Evolutionary conservation across 2,797 vertebrate genomes (phyloP).

Genomic region (Masticophis lateralis): DNA sequence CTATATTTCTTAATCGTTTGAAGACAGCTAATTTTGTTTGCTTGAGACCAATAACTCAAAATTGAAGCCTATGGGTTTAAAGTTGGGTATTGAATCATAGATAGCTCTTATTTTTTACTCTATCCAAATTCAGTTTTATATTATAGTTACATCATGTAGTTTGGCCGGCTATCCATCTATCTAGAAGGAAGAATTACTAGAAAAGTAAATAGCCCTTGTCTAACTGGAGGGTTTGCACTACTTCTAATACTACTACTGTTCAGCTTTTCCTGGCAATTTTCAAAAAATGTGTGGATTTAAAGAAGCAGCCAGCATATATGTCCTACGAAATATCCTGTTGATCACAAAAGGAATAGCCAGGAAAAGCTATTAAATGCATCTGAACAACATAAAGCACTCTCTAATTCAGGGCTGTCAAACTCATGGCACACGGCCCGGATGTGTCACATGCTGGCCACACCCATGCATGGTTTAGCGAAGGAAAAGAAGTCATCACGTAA

Average conservation of each 20-base stretch:
- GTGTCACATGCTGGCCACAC: too few relatives aligned
- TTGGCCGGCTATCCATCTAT: background rate
- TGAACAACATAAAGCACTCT: background rate
- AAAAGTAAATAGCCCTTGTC: background rate
- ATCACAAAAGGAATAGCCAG: background rate
- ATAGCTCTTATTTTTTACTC: background rate
- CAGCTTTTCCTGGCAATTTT: background rate
- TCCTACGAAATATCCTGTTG: background rate
- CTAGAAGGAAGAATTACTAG: background rate
- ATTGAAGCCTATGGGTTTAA: background rate
- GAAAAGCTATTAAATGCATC: background rate
- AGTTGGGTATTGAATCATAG: background rate
- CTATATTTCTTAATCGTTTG: background rate
- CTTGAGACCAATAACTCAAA: background rate
- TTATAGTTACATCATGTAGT: background rate
- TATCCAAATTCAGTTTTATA: background rate
- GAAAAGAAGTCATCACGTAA: too few relatives aligned
- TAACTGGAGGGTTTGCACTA: background rate
- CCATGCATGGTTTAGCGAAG: too few relatives aligned
- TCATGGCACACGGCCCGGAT: accelerated
- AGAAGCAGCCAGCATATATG: background rate
- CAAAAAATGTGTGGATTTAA: background rate
- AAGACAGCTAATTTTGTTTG: background rate
- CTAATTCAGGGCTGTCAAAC: too few relatives aligned
- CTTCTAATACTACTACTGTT: background rate